Evolutionary conservation across 2,888 invertebrate species (phyloP), one percentile per base, ranked within the genome.

Genomic region (Caenorhabditis parvicauda): DNA sequence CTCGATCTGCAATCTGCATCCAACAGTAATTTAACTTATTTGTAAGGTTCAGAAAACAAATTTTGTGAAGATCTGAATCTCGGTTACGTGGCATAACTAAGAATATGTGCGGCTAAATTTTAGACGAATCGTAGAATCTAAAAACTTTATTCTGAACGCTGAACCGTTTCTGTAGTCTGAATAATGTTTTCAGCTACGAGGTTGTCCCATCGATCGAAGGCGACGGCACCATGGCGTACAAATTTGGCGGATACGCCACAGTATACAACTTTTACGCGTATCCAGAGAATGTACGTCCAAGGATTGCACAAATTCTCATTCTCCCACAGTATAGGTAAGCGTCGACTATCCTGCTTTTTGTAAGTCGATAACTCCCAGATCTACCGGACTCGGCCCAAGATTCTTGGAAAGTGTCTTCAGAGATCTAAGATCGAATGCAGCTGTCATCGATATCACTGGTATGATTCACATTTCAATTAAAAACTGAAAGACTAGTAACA

Each of bases 181-280:
- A n/a, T n/a, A n/a, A n/a, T n/a, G n/a, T n/a, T n/a, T 59, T 32
- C 38, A 62, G 56, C 5, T 59, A 59, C 24, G 63, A 63, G 32
- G 12, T 37, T 1, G 44, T 52, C 22, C 52, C 55, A 3, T 46
- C 43, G 21, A 54, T 45, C 4, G 58, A 64, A 38, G 68, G 68
- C 1, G 56, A 64, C 32, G 59, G 61, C 17, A 39, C 84, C 9
- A 80, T 82, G 9, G 85, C 86, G 51, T 89, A 89, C 78, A 89
- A 89, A 19, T 87, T 90, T 37, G 88, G 88, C 29, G 96, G 92
- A 14, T 95, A 91, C 83, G 88, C 89, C 47, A 47, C 65, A 1
- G 54, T 63, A 1, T 68, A 63, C 39, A 45, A 90, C 70, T 98
- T 93, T 84, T 98, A 91, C 82, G 90, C 91, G 2, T 94, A 93